These are phyloP conservation scores for Pogonus chalceus DNA, from an alignment of 1,140 invertebrate genomes.

Conservation along the genomic window DNA sequence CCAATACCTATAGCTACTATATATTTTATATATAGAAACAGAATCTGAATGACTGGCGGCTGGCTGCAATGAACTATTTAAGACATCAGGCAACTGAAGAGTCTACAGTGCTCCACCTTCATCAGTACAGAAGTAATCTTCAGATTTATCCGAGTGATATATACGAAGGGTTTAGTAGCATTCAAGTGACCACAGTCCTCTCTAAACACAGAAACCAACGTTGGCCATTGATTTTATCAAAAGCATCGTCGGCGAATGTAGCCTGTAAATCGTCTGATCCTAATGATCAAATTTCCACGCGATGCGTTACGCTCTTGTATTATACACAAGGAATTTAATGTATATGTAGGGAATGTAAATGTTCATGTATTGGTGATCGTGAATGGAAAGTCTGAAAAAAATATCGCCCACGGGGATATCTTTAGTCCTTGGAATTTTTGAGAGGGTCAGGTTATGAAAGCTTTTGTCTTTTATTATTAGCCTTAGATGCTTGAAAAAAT, in stretches of 20 bases:
- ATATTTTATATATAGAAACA: too few species aligned
- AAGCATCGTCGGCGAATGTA: too few species aligned
- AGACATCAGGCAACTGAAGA: too few species aligned
- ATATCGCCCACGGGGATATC: not conserved
- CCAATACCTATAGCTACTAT: too few species aligned
- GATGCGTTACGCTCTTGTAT: not conserved
- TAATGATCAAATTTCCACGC: not conserved
- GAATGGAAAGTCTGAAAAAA: not conserved
- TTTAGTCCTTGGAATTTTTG: not conserved
- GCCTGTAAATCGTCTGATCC: not conserved
- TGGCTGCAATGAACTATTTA: too few species aligned
- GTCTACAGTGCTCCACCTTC: too few species aligned
- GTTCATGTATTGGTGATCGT: not conserved
- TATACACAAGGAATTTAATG: not conserved
- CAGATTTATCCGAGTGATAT: constrained; percentile 1
- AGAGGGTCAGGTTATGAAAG: not conserved
- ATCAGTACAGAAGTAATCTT: constrained; percentile 4
- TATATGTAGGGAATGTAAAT: not conserved
- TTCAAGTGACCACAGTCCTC: constrained; percentile 3
- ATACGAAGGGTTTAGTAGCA: not conserved
- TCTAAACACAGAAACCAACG: not conserved
- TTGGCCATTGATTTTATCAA: not conserved
- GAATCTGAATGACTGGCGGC: too few species aligned
- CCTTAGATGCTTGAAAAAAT: too few species aligned
- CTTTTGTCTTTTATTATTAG: too few species aligned